These are phyloP conservation scores for Propithecus coquereli DNA, from an alignment of 2,113 vertebrate species.

Conservation along the genomic window DNA sequence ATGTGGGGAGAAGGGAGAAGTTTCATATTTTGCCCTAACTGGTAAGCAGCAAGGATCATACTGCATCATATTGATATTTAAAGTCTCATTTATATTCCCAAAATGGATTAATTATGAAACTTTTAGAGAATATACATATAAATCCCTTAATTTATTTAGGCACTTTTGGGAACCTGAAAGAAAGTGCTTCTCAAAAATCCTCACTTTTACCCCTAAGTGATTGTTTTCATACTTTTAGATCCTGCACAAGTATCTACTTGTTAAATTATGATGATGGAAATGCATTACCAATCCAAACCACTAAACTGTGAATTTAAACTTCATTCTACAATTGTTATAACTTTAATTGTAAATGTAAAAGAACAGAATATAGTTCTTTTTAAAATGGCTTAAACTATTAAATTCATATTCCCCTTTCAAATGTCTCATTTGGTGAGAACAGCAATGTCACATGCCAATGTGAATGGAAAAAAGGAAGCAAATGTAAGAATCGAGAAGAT, in stretches of 20 bases:
- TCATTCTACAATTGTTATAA: not conserved
- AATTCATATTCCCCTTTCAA: not conserved
- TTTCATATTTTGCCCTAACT: not conserved
- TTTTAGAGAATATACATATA: not conserved
- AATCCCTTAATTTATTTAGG: not conserved
- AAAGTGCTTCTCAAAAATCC: not conserved
- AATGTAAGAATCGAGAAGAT: not conserved
- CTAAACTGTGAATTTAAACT: not conserved
- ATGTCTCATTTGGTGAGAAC: not conserved
- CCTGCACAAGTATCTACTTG: not conserved
- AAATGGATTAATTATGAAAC: not conserved
- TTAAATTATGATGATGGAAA: not conserved
- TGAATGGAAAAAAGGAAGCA: not conserved
- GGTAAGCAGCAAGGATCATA: not conserved
- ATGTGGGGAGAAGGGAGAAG: not conserved
- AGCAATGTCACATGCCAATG: not conserved
- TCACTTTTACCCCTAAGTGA: not conserved
- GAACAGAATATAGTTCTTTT: not conserved
- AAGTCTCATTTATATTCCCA: not conserved
- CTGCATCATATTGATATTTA: not conserved
- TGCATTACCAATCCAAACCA: not conserved
- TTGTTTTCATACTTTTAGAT: not conserved
- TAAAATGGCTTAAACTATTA: not conserved
- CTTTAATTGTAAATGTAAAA: conserved; percentile 6
- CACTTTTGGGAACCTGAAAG: not conserved